Percentiles rank a stretch among this genome's conserved stretches.
These are phyloP conservation scores for Molossus molossus DNA, from an alignment of 2,797 vertebrate species.

Conservation along the genomic window DNA sequence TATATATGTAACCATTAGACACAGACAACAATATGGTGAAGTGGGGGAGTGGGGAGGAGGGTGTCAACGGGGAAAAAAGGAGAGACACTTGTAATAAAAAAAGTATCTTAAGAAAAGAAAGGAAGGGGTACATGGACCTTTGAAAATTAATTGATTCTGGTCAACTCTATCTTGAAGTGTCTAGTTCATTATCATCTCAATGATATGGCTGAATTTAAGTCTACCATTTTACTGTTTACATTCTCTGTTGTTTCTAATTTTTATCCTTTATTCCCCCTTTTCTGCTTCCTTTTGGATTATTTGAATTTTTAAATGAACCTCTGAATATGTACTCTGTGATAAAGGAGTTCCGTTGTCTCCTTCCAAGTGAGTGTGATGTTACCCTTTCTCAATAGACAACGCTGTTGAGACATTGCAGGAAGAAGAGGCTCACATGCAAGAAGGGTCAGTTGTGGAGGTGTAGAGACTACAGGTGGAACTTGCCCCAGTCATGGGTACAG, in stretches of 20 bases:
- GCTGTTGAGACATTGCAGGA: not conserved
- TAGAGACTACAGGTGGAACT: not conserved
- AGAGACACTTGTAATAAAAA: too few species aligned
- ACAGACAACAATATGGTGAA: too few species aligned
- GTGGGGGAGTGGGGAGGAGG: too few species aligned
- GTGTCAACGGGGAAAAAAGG: too few species aligned
- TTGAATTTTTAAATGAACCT: not conserved
- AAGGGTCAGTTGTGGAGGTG: not conserved
- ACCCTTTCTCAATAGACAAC: not conserved
- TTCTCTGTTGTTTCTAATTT: not conserved
- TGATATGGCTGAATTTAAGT: not conserved
- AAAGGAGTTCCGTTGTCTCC: not conserved
- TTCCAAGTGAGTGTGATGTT: not conserved
- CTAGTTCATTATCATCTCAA: not conserved
- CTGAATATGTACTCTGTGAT: not conserved
- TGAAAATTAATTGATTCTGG: not conserved
- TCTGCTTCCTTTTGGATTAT: not conserved
- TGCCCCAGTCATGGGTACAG: too few species aligned
- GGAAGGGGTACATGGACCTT: not conserved
- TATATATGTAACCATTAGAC: too few species aligned
- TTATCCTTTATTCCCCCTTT: not conserved
- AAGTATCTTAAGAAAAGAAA: not conserved
- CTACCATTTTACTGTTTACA: not conserved
- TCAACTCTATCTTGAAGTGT: not conserved
- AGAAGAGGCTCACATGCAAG: not conserved